phyloP scores from a whole-genome alignment of 2,113 vertebrate genomes.

The Progne subis region DNA sequence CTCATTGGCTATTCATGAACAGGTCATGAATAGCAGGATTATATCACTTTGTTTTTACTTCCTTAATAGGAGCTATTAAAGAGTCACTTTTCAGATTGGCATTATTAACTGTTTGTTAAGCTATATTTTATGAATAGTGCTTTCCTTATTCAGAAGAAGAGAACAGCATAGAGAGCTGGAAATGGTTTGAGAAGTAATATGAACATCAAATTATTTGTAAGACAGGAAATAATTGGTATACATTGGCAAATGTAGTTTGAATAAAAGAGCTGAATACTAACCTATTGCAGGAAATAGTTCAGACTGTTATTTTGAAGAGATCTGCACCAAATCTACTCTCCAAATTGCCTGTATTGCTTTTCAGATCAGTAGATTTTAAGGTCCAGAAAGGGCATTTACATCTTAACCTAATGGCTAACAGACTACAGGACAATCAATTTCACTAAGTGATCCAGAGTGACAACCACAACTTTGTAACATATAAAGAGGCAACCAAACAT shows the following conservation, averaged over 20 bases:
- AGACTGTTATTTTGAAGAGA: neutral
- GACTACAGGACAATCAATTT: neutral
- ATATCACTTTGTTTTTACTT: constrained; percentile 70
- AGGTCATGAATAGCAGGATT: constrained; percentile 71
- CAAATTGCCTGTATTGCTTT: neutral
- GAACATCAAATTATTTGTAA: constrained; percentile 40
- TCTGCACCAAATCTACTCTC: neutral
- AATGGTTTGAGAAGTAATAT: constrained; percentile 24
- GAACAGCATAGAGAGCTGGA: neutral
- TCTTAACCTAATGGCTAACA: neutral
- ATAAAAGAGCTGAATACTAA: neutral
- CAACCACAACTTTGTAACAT: neutral
- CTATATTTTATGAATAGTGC: constrained; percentile 33
- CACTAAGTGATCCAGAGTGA: neutral
- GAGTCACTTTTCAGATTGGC: constrained; percentile 56
- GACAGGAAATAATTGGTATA: constrained; percentile 23
- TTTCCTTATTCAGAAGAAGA: constrained; percentile 33
- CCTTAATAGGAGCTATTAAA: constrained; percentile 68
- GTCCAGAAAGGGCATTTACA: neutral
- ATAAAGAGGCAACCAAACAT: neutral
- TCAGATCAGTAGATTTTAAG: neutral
- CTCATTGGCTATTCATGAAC: constrained; percentile 69
- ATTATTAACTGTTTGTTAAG: constrained; percentile 60
- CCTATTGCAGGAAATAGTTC: neutral
- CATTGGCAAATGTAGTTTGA: constrained; percentile 13